These are phyloP conservation scores for Hyperopisus bebe DNA, from an alignment of 2,113 vertebrate species.

Conservation along the genomic window DNA sequence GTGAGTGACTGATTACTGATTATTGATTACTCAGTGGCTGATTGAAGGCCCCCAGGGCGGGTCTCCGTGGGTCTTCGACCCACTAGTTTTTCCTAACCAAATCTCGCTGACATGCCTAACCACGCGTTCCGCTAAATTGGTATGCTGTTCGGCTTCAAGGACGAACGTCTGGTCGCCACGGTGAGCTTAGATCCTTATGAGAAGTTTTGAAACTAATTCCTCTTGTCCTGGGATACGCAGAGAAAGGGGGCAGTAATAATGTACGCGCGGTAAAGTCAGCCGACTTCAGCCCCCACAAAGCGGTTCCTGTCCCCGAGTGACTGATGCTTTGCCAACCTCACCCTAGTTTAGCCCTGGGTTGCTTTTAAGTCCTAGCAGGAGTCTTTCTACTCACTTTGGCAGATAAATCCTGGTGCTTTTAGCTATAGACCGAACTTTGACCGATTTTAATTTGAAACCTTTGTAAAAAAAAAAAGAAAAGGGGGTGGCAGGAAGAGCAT, in stretches of 20 bases:
- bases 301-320: not conserved
- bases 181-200: not conserved
- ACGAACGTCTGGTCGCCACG: not conserved
- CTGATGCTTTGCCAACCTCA: not conserved
- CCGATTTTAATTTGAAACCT: not conserved
- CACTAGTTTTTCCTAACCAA: not conserved
- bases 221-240: slow-evolving; percentile 5
- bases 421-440: not conserved
- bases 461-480: not conserved
- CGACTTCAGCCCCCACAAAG: not conserved
- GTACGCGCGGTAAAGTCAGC: not conserved
- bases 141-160: not conserved
- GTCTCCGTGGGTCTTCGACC: not conserved
- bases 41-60: not conserved
- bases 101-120: not conserved
- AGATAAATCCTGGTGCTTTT: not conserved
- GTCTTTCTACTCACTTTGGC: not conserved
- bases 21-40: not conserved
- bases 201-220: not conserved
- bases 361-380: not conserved
- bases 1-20: not conserved
- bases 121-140: not conserved
- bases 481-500: not conserved
- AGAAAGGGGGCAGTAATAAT: not conserved
- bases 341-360: slow-evolving; percentile 18